These are phyloP conservation scores for Percopsis transmontana DNA, from an alignment of 2,113 vertebrate genomes.

Conservation along the genomic window DNA sequence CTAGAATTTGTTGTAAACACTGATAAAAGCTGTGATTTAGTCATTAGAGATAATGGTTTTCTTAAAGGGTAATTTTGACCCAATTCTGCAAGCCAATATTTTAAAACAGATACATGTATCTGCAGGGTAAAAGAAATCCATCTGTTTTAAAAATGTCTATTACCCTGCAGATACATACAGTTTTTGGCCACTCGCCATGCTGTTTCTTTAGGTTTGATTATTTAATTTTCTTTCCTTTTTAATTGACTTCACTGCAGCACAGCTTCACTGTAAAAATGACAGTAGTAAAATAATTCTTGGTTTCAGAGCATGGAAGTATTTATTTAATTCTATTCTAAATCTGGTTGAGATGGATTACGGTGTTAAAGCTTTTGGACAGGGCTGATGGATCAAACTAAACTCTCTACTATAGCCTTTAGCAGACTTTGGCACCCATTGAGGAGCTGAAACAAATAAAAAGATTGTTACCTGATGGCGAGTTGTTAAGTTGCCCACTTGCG, in stretches of 20 bases:
- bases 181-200: not conserved
- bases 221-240: conserved; percentile 38
- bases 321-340: conserved; percentile 57
- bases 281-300: conserved; percentile 50
- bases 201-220: conserved; percentile 25
- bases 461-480: conserved; percentile 58
- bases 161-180: not conserved
- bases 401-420: conserved; percentile 21
- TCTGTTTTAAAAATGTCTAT: not conserved
- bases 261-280: conserved; percentile 23
- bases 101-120: too few species aligned
- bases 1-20: too few species aligned
- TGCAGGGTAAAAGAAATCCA: too few species aligned
- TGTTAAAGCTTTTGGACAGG: conserved; percentile 36
- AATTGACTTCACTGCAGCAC: conserved; percentile 12
- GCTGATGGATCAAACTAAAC: conserved; percentile 51
- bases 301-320: conserved; percentile 54
- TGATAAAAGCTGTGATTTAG: too few species aligned
- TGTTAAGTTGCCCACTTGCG: conserved; percentile 27
- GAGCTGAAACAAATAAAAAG: conserved; percentile 54
- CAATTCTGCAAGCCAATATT: too few species aligned
- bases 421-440: conserved; percentile 39
- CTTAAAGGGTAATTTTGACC: too few species aligned
- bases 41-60: too few species aligned
- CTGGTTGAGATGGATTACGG: conserved; percentile 55